These are phyloP conservation scores for Holocentrus rufus DNA, from an alignment of 2,797 vertebrate species.

Conservation along the genomic window DNA sequence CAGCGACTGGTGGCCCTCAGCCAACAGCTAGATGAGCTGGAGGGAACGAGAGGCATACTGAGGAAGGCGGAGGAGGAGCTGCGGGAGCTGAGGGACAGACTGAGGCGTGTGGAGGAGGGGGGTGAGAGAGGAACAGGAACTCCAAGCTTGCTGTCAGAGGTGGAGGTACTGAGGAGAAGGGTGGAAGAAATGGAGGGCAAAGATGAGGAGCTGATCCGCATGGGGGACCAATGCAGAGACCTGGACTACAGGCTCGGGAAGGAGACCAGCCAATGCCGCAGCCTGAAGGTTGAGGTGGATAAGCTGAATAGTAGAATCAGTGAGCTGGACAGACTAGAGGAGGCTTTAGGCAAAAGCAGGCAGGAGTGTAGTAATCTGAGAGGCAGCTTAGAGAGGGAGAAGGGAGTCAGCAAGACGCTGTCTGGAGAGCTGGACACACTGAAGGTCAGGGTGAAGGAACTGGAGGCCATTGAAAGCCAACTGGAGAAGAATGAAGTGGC, in stretches of 20 bases:
- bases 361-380: slow-evolving; percentile 90
- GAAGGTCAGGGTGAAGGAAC: slow-evolving; percentile 88
- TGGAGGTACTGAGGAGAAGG: slow-evolving; percentile 90
- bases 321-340: slow-evolving; percentile 93
- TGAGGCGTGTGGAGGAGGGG: slow-evolving; percentile 82
- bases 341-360: slow-evolving; percentile 91
- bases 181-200: slow-evolving; percentile 96
- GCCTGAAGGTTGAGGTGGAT: slow-evolving; percentile 90
- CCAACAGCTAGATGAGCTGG: slow-evolving; percentile 86
- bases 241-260: slow-evolving; percentile 89
- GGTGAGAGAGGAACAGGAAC: slow-evolving; percentile 55
- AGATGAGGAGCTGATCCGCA: slow-evolving; percentile 93
- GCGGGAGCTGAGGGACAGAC: slow-evolving; percentile 85
- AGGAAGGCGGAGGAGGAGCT: slow-evolving; percentile 87
- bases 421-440: slow-evolving; percentile 88
- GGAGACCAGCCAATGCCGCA: slow-evolving; percentile 86
- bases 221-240: slow-evolving; percentile 93
- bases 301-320: slow-evolving; percentile 91
- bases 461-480: slow-evolving; percentile 87
- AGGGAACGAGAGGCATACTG: slow-evolving; percentile 86
- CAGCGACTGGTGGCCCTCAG: slow-evolving; percentile 85
- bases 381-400: slow-evolving; percentile 91
- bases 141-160: slow-evolving; percentile 86
- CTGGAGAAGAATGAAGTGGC: slow-evolving; percentile 89
- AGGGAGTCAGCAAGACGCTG: slow-evolving; percentile 85